Evolutionary conservation across 2,113 vertebrate genomes (phyloP), one percentile per base, ranked within the genome.

Genomic region (Steatornis caripensis): DNA sequence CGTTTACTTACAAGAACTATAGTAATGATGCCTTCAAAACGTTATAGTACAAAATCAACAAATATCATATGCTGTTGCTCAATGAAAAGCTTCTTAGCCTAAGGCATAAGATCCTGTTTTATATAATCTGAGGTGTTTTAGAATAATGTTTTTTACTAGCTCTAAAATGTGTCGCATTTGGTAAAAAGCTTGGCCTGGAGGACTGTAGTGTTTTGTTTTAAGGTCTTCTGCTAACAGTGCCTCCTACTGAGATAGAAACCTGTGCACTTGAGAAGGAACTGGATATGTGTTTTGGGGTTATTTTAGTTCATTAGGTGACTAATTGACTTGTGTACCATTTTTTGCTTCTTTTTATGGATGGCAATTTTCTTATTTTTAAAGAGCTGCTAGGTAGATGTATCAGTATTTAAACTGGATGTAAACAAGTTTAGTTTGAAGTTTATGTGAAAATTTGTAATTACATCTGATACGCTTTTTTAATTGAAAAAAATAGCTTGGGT

Each of bases 211-310:
- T 92, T 95, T 89, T 94, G 77, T 89, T 97, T 83, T 96, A 95
- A 95, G 54, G 97, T 98, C 97, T 98, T 98, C 97, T 93, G 95
- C 97, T 98, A 96, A 93, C 93, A 96, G 98, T 98, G 97, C 97
- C 98, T 98, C 98, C 94, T 95, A 22, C 84, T 84, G 77, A 97
- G 84, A 90, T 12, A 96, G 87, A 97, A 92, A 93, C 77, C 78
- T 92, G 89, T 96, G 96, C 74, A 90, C 85, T 97, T 87, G 85
- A 95, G 94, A 96, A 95, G 93, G 96, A 98, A 98, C 98, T 98
- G 97, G 98, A 97, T 83, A 18, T 93, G 70, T 97, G 95, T 10
- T 95, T 96, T 75, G 48, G 91, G 36, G 9, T 96, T 90, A 70
- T 91, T 98, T 90, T 69, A 74, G 58, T 86, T 97, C 94, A 78